Evolutionary conservation across 2,888 invertebrate genomes (phyloP).

Genomic region (Cordilura impudica): DNA sequence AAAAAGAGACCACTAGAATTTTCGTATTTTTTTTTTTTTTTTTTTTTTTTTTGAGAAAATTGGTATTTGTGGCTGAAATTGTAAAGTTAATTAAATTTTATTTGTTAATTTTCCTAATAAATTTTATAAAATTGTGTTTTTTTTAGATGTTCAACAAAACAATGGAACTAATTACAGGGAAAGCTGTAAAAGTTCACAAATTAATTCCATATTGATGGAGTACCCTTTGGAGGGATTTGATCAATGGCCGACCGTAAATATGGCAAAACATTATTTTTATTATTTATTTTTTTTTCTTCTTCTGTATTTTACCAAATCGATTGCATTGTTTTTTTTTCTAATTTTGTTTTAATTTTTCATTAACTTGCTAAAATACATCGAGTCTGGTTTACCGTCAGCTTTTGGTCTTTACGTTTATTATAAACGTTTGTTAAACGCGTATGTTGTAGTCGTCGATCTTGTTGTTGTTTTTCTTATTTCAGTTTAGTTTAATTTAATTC

Average conservation of each 20-base stretch:
- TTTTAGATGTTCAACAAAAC: too few relatives aligned
- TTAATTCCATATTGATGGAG: too few relatives aligned
- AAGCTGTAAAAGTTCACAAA: too few relatives aligned
- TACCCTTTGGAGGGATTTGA: too few relatives aligned
- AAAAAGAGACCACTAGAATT: neutral
- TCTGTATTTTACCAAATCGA: too few relatives aligned
- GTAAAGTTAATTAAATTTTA: neutral
- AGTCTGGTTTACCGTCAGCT: slow-evolving; percentile 28
- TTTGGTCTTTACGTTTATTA: slow-evolving; percentile 11
- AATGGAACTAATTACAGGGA: too few relatives aligned
- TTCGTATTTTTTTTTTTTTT: too few relatives aligned
- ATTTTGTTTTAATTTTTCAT: neutral
- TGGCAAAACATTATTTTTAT: too few relatives aligned
- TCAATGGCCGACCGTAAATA: too few relatives aligned
- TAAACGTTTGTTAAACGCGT: slow-evolving; percentile 43
- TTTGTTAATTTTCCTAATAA: neutral
- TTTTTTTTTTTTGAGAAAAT: too few relatives aligned
- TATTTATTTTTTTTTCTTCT: too few relatives aligned
- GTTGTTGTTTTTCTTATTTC: neutral
- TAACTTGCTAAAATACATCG: neutral
- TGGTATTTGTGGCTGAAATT: neutral
- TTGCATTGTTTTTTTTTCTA: neutral
- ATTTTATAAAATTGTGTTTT: neutral
- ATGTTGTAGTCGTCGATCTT: neutral
- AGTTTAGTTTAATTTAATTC: slow-evolving; percentile 56